A percentile compares a stretch with the other conserved stretches of the same genome.
Evolutionary conservation across 2,113 vertebrate genomes (phyloP).

Genomic region (Sceloporus tristichus): DNA sequence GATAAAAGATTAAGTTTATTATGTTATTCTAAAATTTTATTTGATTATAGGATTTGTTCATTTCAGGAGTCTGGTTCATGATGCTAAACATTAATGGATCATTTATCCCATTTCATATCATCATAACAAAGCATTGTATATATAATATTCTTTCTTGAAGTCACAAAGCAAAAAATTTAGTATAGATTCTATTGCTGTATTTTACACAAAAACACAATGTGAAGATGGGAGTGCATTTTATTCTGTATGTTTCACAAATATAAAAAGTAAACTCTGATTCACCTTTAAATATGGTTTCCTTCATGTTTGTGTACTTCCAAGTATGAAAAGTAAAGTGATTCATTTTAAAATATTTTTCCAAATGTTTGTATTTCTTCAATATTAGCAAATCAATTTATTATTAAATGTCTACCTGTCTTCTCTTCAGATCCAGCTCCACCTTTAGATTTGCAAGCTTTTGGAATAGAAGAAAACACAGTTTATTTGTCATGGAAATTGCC

Average conservation of each 20-base stretch:
- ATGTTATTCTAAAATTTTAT: background rate
- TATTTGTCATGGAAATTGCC: constrained; percentile 85
- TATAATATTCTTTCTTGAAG: background rate
- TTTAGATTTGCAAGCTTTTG: constrained; percentile 79
- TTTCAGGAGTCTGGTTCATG: background rate
- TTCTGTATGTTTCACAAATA: background rate
- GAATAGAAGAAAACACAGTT: constrained; percentile 77
- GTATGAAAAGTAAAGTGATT: background rate
- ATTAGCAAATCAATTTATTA: background rate
- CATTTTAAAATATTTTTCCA: background rate
- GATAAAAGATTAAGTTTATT: background rate
- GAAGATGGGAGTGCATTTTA: background rate
- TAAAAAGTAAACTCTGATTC: too few species aligned
- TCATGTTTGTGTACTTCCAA: background rate
- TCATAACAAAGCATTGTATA: background rate
- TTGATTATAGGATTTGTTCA: constrained; percentile 11
- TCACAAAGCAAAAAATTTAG: background rate
- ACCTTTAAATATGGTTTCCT: too few species aligned
- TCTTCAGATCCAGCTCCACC: constrained; percentile 82
- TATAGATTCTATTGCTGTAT: background rate
- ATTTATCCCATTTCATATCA: background rate
- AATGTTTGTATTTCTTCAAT: background rate
- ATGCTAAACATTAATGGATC: background rate
- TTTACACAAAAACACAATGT: background rate
- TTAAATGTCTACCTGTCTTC: constrained; percentile 18